phyloP scores from a whole-genome alignment of 1,140 invertebrate species.

The Dermatophagoides farinae region DNA sequence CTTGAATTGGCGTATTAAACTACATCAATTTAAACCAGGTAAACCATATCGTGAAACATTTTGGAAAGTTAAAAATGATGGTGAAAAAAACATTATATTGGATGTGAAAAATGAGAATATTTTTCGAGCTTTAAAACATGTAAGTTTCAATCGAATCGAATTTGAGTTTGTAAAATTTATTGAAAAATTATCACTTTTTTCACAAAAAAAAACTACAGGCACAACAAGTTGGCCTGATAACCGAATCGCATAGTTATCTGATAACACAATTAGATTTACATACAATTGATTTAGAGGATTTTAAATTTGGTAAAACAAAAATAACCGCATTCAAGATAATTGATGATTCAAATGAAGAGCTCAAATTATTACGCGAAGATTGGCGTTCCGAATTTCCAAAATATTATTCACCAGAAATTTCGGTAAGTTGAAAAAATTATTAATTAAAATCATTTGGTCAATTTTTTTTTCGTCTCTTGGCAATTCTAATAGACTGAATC shows the following conservation, averaged over 20 bases:
- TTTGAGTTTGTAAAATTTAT: background rate
- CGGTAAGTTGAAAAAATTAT: background rate
- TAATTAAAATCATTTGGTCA: background rate
- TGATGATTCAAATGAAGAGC: constrained; percentile 26
- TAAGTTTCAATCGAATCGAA: constrained; percentile 10
- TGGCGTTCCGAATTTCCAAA: background rate
- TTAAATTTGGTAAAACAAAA: constrained; percentile 20
- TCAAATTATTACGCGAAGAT: background rate
- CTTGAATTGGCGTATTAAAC: constrained; percentile 17
- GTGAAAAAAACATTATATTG: constrained; percentile 19
- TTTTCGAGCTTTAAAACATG: constrained; percentile 19
- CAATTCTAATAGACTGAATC: constrained; percentile 25
- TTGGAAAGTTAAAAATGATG: constrained; percentile 20
- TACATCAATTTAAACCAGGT: constrained; percentile 18
- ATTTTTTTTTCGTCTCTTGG: background rate
- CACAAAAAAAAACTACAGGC: constrained; percentile 32
- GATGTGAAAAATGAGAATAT: constrained; percentile 19
- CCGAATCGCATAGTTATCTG: constrained; percentile 47
- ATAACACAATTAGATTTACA: constrained; percentile 34
- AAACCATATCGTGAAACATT: constrained; percentile 20
- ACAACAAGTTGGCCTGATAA: constrained; percentile 66
- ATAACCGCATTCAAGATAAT: constrained; percentile 32
- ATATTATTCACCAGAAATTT: background rate
- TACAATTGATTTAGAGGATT: constrained; percentile 22
- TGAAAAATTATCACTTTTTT: background rate